phyloP scores from a whole-genome alignment of 2,888 invertebrate genomes.

The Scaptomyza tumidula region DNA sequence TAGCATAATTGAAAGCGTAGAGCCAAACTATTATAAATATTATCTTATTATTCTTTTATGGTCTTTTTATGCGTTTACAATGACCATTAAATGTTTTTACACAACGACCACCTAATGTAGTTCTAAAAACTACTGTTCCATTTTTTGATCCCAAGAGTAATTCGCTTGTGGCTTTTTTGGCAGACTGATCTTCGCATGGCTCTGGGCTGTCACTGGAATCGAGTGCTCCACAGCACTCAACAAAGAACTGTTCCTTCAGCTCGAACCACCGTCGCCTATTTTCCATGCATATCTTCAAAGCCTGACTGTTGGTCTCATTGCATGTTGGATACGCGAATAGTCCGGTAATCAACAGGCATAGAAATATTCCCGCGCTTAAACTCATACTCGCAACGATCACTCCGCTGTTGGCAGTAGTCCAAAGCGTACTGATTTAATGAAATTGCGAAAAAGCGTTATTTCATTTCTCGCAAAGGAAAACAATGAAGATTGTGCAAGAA shows the following conservation, averaged over 20 bases:
- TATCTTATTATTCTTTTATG: too few species aligned
- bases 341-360: neutral
- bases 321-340: neutral
- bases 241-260: neutral
- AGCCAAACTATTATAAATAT: too few species aligned
- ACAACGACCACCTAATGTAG: too few species aligned
- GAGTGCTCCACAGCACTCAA: neutral
- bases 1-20: too few species aligned
- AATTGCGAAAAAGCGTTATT: too few species aligned
- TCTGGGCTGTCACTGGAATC: constrained; percentile 28
- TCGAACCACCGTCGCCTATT: constrained; percentile 3
- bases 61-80: too few species aligned
- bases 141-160: neutral
- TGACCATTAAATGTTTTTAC: too few species aligned
- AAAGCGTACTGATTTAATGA: neutral
- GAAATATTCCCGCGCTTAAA: neutral
- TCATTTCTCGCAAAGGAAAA: too few species aligned
- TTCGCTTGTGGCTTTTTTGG: neutral
- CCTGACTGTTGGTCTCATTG: fast-evolving
- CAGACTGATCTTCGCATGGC: constrained; percentile 25
- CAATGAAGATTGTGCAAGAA: too few species aligned
- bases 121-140: too few species aligned
- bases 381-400: neutral
- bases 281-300: fast-evolving
- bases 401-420: neutral